Conservation (phyloP, 2,888 invertebrate genomes). For the Tiliacea aurago region DNA sequence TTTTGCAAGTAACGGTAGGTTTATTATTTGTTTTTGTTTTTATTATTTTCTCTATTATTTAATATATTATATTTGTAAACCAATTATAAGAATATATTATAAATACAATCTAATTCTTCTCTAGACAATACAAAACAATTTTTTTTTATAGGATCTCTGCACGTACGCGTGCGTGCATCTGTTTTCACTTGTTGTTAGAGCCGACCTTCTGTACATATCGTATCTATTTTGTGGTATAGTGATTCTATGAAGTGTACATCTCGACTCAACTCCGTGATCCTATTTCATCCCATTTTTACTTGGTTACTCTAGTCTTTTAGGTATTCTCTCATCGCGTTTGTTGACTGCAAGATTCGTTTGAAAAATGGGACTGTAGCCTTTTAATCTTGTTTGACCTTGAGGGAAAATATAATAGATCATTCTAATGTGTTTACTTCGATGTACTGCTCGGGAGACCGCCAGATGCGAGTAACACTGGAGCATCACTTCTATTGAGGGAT, state of each 20-base stretch:
- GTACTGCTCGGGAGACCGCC: neutral
- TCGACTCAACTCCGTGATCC: conserved; percentile 14
- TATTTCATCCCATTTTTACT: conserved; percentile 42
- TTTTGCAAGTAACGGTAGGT: too few relatives aligned
- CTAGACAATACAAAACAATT: neutral
- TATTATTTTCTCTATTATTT: too few relatives aligned
- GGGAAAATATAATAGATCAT: conserved; percentile 1
- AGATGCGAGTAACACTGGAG: neutral
- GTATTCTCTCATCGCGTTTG: neutral
- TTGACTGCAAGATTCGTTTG: conserved; percentile 17
- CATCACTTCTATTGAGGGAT: neutral
- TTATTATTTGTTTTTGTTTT: too few relatives aligned
- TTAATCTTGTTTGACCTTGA: conserved; percentile 14
- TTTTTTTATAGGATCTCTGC: too few relatives aligned
- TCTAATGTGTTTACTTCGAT: neutral
- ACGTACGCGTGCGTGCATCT: too few relatives aligned
- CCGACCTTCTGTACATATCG: neutral
- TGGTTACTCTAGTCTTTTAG: conserved; percentile 11
- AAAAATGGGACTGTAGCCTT: conserved; percentile 5
- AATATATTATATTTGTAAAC: too few relatives aligned
- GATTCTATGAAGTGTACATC: conserved; percentile 38
- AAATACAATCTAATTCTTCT: neutral
- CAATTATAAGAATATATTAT: too few relatives aligned
- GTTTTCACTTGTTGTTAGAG: neutral
- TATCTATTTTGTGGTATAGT: neutral